Base-by-base conservation (phyloP, 1,140 invertebrate species). In the Galleria mellonella region DNA sequence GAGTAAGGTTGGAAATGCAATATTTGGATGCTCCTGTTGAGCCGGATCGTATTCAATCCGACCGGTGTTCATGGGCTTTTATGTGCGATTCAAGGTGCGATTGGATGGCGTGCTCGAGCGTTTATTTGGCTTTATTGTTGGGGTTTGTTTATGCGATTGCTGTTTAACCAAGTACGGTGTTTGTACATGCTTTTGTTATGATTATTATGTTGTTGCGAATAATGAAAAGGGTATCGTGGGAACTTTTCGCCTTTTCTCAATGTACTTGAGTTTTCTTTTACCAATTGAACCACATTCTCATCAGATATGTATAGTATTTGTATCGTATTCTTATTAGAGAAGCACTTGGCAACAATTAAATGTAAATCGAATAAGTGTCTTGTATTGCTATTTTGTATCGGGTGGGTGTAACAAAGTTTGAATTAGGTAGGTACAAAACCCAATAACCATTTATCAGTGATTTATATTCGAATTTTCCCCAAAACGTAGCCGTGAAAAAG, bases 61-160 rank as follows among this genome's bases (percentile, higher is more conserved):
- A 72, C 73, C 75, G 75, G 75, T 77, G 72, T 82, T 79, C 75
- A 76, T 74, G 66, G 72, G 75, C 70, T 79, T 84, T 85, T 85
- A 85, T 85, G 69, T 79, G 73, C 78, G 81, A 83, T 85, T 82
- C 78, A 81, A 84, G 82, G 82, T 85, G 82, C 75, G 76, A 85
- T 85, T 85, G 78, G 78, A 85, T 85, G 78, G 78, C 76, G 75
- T 85, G 77, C 82, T 85, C 49, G 72, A 83, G 65, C 68, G 79
- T 85, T 85, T 85, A 85, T 85, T 85, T 85, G 72, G 75, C 71
- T 83, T 85, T 85, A 85, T 83, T 83, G 77, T 85, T 72, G 75
- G 79, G 82, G 77, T 85, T 85, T 85, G 82, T 85, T 85, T 85
- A 85, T 85, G 77, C 76, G 82, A 85, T 83, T 79, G 75, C 82